Base-by-base conservation (phyloP, 1,140 invertebrate genomes). In the Ostrea edulis region DNA sequence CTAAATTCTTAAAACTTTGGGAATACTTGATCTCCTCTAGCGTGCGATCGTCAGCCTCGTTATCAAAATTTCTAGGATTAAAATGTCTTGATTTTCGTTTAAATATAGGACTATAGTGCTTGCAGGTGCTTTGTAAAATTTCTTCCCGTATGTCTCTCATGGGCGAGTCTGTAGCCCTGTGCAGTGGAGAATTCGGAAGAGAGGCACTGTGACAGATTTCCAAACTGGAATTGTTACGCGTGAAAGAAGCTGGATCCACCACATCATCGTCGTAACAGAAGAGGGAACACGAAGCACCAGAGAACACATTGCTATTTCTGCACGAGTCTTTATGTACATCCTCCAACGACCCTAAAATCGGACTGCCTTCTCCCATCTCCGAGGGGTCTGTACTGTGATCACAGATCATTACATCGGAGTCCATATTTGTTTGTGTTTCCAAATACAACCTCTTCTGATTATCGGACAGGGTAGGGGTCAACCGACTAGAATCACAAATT, bases 1-100 rank as follows among this genome's bases (percentile, higher is more conserved):
- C 98, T 86, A 99, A 96, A 95, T 99, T 97, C 88, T 97, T 96
- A 93, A 98, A 98, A 95, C 97, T 97, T 87, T 96, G 89, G 95
- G 89, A 95, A 92, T 94, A 97, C 93, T 94, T 97, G 14, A 94
- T 92, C 84, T 95, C 94, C 44, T 93, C 88, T 44, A 93, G 96
- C 96, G 86, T 96, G 95, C 25, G 96, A 7, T 90, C 96, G n/a
- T 98, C 97, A 92, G 98, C 97, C 92, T 98, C 97, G 0, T 97
- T 98, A 94, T 97, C 98, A 92, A 98, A 98, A 25, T 97, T 96
- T 52, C 96, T 96, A 14, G 84, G 53, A n/a, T 82, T 29, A 12
- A 82, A 89, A 87, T 91, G 91, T 81, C 91, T 92, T 22, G 91
- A 91, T 86, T 93, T 92, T 9, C 91, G 58, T 85, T 90, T 90